Percentiles rank a stretch among this genome's conserved stretches.
phyloP scores from a whole-genome alignment of 2,113 vertebrate species.

The Coturnix japonica region DNA sequence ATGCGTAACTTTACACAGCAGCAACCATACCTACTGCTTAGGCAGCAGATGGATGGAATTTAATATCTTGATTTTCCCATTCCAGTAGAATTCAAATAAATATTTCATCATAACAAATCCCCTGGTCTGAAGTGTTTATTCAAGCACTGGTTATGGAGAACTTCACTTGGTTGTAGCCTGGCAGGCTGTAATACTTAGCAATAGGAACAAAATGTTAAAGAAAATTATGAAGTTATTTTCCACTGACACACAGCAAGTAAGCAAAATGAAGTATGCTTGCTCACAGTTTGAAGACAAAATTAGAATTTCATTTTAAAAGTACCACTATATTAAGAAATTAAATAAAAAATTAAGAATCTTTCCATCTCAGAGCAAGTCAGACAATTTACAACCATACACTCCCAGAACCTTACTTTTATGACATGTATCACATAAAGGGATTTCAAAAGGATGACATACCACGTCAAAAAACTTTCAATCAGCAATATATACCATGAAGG shows the following conservation, averaged over 20 bases:
- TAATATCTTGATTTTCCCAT: not conserved
- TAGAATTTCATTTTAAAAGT: not conserved
- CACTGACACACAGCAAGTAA: not conserved
- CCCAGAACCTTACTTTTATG: not conserved
- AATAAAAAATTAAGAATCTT: not conserved
- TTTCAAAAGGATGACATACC: not conserved
- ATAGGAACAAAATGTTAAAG: not conserved
- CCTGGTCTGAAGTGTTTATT: not conserved
- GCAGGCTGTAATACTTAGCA: not conserved
- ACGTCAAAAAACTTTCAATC: not conserved
- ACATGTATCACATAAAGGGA: not conserved
- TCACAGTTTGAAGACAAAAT: not conserved
- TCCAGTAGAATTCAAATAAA: not conserved
- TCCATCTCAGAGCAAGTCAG: not conserved
- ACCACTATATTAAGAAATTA: not conserved
- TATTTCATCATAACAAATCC: not conserved
- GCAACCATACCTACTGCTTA: not conserved
- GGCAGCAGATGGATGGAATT: not conserved
- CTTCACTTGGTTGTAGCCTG: not conserved
- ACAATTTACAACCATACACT: not conserved
- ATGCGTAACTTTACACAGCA: not conserved
- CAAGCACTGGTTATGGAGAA: not conserved
- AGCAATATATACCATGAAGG: not conserved
- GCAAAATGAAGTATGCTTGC: not conserved
- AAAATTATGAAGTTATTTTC: not conserved